Evolutionary conservation across 2,113 vertebrate species (phyloP), one percentile per base, ranked within the genome.

Genomic region (Noctilio leporinus): DNA sequence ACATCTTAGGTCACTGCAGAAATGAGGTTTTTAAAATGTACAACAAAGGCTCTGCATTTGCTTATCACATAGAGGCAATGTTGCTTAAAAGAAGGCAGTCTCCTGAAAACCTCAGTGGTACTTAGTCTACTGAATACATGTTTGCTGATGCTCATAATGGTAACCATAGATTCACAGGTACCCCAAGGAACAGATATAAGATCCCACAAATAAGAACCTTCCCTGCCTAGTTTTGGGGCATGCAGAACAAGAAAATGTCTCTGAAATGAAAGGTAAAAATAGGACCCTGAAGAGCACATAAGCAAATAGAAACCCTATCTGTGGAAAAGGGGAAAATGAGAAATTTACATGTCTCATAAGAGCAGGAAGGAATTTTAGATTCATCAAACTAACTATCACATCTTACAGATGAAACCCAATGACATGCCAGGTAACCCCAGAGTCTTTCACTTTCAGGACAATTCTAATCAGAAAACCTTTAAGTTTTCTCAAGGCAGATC

Each of bases 11-110:
- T 89, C 73, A 91, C 83, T 78, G 75, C 49, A 62, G 85, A 96
- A 69, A 89, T 59, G 40, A 78, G 20, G 14, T 51, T 93, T 95
- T 95, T 49, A 57, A 86, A 94, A 89, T 59, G 62, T 55, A 12
- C 38, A 77, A 80, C 53, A 96, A 80, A 86, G 84, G n/a, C 64
- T 95, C 22, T 76, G 55, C 75, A 89, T 76, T 92, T 96, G 82
- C 76, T 95, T 91, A 80, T 93, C 57, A 80, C 82, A 49, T 80
- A 43, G 67, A 24, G 51, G 53, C 92, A 94, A 82, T 33, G 43
- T 35, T 86, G 65, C 88, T 55, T 93, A 40, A 80, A 86, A 84
- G 59, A 64, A 85, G 35, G 67, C 47, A 47, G 43, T 26, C 40
- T 85, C 64, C 75, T 35, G 53, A 75, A 69, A 87, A 67, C 28